Evolutionary conservation across 1,140 invertebrate genomes (phyloP).

Genomic region (Hyles vespertilio): DNA sequence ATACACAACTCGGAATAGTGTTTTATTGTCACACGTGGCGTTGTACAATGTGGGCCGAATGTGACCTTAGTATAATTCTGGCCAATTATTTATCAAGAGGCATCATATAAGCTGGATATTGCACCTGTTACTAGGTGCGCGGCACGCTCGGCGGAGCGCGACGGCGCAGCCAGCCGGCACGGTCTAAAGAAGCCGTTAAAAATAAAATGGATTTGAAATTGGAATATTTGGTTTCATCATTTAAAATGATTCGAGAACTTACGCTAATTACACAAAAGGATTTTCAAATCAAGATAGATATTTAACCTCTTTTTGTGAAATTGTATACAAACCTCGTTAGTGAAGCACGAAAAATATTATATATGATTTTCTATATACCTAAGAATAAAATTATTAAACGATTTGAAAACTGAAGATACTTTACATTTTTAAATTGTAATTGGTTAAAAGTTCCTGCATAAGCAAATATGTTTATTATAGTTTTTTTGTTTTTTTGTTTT

Average conservation of each 20-base stretch:
- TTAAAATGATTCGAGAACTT: neutral
- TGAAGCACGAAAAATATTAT: too few relatives aligned
- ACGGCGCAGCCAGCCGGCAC: slow-evolving; percentile 22
- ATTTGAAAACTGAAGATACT: too few relatives aligned
- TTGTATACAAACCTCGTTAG: too few relatives aligned
- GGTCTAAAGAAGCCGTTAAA: slow-evolving; percentile 14
- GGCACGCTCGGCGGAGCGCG: slow-evolving; percentile 39
- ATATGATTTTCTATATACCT: too few relatives aligned
- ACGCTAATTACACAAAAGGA: too few relatives aligned
- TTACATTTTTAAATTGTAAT: too few relatives aligned
- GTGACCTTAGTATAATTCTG: slow-evolving; percentile 4
- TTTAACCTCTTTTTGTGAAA: too few relatives aligned
- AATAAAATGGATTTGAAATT: slow-evolving; percentile 7
- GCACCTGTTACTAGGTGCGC: slow-evolving; percentile 37
- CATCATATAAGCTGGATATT: slow-evolving; percentile 28
- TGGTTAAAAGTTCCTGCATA: too few relatives aligned
- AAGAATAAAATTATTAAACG: too few relatives aligned
- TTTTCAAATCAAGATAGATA: too few relatives aligned
- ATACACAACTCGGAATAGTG: neutral
- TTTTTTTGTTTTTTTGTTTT: too few relatives aligned
- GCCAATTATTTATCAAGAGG: slow-evolving; percentile 17
- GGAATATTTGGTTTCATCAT: slow-evolving; percentile 7
- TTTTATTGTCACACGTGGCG: neutral
- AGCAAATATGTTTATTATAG: too few relatives aligned
- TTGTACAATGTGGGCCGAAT: neutral